A percentile compares a stretch with the other conserved stretches of the same genome.
These are phyloP conservation scores for Sinohyriopsis cumingii DNA, from an alignment of 2,888 invertebrate species.

Conservation along the genomic window DNA sequence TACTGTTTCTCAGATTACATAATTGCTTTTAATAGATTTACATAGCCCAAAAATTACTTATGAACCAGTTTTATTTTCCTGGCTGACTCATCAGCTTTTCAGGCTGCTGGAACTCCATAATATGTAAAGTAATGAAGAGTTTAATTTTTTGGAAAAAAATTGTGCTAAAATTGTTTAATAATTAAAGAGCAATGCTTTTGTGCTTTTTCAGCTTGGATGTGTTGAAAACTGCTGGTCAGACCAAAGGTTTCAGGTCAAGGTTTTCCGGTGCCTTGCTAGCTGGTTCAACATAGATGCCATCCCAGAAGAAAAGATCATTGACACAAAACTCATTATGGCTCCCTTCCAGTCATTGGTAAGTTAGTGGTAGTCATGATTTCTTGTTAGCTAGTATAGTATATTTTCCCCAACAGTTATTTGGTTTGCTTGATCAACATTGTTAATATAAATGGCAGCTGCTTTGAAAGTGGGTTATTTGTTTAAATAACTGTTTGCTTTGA, in stretches of 20 bases:
- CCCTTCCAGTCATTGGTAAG: constrained; percentile 73
- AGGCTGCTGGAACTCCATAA: no score
- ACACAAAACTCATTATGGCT: constrained; percentile 66
- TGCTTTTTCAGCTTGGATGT: constrained; percentile 78
- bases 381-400: neutral
- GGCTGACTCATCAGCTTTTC: no score
- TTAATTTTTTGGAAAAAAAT: no score
- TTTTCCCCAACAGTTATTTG: neutral
- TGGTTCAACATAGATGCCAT: constrained; percentile 92
- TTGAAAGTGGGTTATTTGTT: neutral
- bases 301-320: constrained; percentile 81
- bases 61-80: no score
- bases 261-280: constrained; percentile 89
- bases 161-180: no score
- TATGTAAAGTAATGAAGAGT: no score
- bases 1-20: no score
- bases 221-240: constrained; percentile 80
- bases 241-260: constrained; percentile 74
- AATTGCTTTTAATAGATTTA: no score
- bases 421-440: no score
- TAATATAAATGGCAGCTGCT: no score
- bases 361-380: constrained; percentile 54
- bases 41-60: no score
- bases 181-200: neutral
- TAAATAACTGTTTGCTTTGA: neutral